phyloP scores from a whole-genome alignment of 1,140 invertebrate genomes.

The Hormaphis cornu region DNA sequence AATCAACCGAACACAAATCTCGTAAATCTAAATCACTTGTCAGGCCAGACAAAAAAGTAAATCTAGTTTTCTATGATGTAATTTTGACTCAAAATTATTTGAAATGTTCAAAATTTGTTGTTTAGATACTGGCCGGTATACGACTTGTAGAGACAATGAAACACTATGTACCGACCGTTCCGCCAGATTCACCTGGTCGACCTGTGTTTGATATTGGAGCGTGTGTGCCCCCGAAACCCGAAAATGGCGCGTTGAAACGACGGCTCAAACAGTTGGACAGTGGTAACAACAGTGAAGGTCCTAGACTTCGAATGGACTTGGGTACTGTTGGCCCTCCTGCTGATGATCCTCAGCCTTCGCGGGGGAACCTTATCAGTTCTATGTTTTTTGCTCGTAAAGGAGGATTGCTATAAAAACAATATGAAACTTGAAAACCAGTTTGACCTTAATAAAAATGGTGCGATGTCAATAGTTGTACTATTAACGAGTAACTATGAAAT shows the following conservation, averaged over 20 bases:
- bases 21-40: constrained; percentile 33
- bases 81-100: neutral
- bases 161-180: constrained; percentile 31
- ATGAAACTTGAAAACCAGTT: neutral
- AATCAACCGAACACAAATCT: neutral
- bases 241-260: constrained; percentile 47
- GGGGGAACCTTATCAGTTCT: constrained; percentile 63
- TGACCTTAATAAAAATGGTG: constrained; percentile 2
- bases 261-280: constrained; percentile 43
- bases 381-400: constrained; percentile 73
- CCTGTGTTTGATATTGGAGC: constrained; percentile 6
- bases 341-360: constrained; percentile 43
- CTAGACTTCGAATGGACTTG: constrained; percentile 39
- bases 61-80: neutral
- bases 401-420: constrained; percentile 55
- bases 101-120: neutral
- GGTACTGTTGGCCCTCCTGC: constrained; percentile 28
- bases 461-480: constrained; percentile 13
- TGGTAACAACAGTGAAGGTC: constrained; percentile 37
- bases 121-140: constrained; percentile 42
- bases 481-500: neutral
- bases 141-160: constrained; percentile 59
- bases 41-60: constrained; percentile 38
- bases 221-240: constrained; percentile 49
- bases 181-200: neutral